phyloP scores from a whole-genome alignment of 2,888 invertebrate genomes.

The Agonum fuliginosum region DNA sequence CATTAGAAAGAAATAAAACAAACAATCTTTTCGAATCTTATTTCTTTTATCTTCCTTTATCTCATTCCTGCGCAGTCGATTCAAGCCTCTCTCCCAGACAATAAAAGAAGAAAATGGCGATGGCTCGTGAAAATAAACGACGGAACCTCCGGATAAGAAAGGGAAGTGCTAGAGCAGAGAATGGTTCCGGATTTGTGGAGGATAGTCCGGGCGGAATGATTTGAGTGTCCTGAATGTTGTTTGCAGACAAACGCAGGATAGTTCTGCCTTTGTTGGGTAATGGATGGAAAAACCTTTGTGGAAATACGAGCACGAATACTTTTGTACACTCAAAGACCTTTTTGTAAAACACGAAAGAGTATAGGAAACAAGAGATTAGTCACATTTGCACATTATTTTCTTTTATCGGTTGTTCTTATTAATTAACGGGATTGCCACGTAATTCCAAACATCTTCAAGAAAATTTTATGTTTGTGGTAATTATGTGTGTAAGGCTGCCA shows the following conservation, averaged over 20 bases:
- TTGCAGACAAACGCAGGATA: neutral
- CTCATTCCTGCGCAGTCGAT: too few species aligned
- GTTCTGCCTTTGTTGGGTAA: slow-evolving; percentile 34
- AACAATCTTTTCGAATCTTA: too few species aligned
- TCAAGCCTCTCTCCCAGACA: neutral
- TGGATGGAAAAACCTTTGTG: slow-evolving; percentile 31
- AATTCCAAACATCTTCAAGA: too few species aligned
- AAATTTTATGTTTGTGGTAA: too few species aligned
- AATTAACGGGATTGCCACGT: too few species aligned
- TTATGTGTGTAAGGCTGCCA: too few species aligned
- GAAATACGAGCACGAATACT: neutral
- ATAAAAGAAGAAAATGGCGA: neutral
- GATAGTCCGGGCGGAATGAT: slow-evolving; percentile 40
- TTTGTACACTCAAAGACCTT: slow-evolving; percentile 1
- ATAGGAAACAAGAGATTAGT: neutral
- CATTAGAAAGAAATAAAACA: too few species aligned
- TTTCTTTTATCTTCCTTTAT: too few species aligned
- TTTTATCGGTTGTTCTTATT: too few species aligned
- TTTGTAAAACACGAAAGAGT: too few species aligned
- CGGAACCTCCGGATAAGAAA: slow-evolving; percentile 2
- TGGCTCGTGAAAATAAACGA: slow-evolving; percentile 30
- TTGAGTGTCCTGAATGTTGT: slow-evolving; percentile 24
- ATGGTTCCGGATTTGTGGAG: slow-evolving; percentile 27
- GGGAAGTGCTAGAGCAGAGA: slow-evolving; percentile 42
- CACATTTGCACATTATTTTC: neutral